Evolutionary conservation across 2,113 vertebrate species (phyloP).

Genomic region (Rhinopomastus cyanomelas): DNA sequence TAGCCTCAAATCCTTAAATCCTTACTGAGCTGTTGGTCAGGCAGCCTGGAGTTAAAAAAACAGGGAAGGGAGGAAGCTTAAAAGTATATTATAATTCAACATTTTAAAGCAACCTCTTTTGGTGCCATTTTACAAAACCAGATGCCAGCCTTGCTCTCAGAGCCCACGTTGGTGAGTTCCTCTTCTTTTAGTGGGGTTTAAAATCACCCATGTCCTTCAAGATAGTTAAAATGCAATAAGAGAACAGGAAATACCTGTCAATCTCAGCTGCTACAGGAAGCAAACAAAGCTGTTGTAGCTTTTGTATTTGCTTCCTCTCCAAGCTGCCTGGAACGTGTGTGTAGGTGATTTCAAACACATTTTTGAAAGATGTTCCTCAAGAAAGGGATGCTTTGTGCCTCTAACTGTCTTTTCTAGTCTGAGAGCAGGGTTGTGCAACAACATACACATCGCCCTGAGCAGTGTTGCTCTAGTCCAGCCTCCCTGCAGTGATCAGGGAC

Average conservation of each 20-base stretch:
- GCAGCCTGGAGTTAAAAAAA: not conserved
- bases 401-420: not conserved
- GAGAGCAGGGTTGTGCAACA: not conserved
- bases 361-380: not conserved
- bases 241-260: not conserved
- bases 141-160: fast-evolving
- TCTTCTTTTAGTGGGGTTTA: not conserved
- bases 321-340: not conserved
- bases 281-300: fast-evolving
- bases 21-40: not conserved
- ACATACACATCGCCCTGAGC: not conserved
- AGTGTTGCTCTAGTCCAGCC: too few species aligned
- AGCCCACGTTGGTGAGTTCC: not conserved
- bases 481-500: too few species aligned
- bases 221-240: not conserved
- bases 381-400: not conserved
- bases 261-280: not conserved
- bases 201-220: not conserved
- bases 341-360: not conserved
- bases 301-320: not conserved
- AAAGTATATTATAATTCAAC: not conserved
- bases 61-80: not conserved
- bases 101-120: not conserved
- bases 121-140: not conserved
- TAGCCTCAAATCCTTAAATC: not conserved